These are phyloP conservation scores for Platyrinchus mystaceus DNA, from an alignment of 2,797 vertebrate genomes.

Conservation along the genomic window DNA sequence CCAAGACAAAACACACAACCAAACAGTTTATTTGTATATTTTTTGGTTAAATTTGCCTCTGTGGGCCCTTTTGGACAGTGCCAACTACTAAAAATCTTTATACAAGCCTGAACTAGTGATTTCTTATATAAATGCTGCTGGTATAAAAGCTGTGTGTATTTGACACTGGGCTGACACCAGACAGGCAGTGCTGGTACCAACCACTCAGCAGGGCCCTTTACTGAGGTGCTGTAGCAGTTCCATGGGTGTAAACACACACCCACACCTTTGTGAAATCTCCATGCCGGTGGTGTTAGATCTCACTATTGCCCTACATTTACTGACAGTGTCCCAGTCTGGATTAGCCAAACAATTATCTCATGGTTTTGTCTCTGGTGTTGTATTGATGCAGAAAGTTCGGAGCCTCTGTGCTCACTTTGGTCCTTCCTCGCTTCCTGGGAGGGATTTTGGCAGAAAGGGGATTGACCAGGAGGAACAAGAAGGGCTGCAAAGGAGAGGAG, in stretches of 20 bases:
- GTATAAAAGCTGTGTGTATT: fast-evolving
- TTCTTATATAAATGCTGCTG: neutral
- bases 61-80: neutral
- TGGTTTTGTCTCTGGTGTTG: neutral
- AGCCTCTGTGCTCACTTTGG: neutral
- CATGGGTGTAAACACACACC: neutral
- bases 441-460: neutral
- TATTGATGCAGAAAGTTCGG: neutral
- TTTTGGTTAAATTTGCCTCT: neutral
- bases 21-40: neutral
- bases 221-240: neutral
- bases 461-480: neutral
- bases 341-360: neutral
- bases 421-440: neutral
- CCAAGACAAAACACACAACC: neutral
- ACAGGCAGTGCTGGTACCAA: neutral
- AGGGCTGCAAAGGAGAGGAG: neutral
- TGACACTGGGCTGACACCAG: neutral
- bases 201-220: fast-evolving
- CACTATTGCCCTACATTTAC: neutral
- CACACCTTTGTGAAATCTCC: fast-evolving
- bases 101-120: neutral
- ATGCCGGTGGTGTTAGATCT: neutral
- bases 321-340: neutral
- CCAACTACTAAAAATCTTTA: neutral